phyloP scores from a whole-genome alignment of 30 jellyfish, hydroid and myxozoan genomes.

The Aurelia sp. region DNA sequence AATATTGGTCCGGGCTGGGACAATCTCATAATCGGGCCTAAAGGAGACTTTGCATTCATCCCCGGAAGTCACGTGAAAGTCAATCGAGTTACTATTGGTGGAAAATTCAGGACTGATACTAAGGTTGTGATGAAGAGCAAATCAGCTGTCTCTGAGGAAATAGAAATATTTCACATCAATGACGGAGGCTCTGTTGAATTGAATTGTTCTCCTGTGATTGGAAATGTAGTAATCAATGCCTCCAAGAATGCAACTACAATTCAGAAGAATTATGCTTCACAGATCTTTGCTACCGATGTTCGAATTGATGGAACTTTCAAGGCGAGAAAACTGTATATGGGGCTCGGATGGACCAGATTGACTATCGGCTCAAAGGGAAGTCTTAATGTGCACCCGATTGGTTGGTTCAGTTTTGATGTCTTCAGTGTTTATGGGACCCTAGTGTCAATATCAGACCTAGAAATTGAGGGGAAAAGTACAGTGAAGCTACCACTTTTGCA shows the following conservation, averaged over 20 bases:
- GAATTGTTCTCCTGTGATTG: slow-evolving; percentile 38
- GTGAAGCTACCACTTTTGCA: slow-evolving; percentile 4
- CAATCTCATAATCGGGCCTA: slow-evolving; percentile 38
- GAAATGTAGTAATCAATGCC: slow-evolving; percentile 5
- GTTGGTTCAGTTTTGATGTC: slow-evolving; percentile 55
- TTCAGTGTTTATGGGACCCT: slow-evolving; percentile 16
- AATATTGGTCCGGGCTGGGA: slow-evolving; percentile 64
- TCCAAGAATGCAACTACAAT: slow-evolving; percentile 8
- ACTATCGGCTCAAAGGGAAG: slow-evolving; percentile 18
- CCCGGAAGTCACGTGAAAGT: slow-evolving; percentile 51
- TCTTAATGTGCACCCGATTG: slow-evolving; percentile 44
- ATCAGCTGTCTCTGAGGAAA: slow-evolving; percentile 19
- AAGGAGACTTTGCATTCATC: slow-evolving; percentile 50
- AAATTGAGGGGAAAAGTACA: slow-evolving; percentile 51
- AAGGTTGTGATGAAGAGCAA: slow-evolving; percentile 27
- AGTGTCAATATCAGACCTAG: slow-evolving; percentile 31
- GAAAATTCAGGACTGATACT: slow-evolving; percentile 53
- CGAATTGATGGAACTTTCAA: slow-evolving; percentile 32
- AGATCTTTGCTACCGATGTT: slow-evolving; percentile 46
- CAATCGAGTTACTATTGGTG: slow-evolving; percentile 21
- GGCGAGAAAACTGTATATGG: slow-evolving; percentile 43
- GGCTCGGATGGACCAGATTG: slow-evolving; percentile 49
- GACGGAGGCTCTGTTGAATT: slow-evolving; percentile 40
- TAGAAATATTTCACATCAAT: slow-evolving; percentile 8
- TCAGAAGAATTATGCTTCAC: slow-evolving; percentile 43